Evolutionary conservation across 2,113 vertebrate genomes (phyloP).

Genomic region (Rhabdornis inornatus): DNA sequence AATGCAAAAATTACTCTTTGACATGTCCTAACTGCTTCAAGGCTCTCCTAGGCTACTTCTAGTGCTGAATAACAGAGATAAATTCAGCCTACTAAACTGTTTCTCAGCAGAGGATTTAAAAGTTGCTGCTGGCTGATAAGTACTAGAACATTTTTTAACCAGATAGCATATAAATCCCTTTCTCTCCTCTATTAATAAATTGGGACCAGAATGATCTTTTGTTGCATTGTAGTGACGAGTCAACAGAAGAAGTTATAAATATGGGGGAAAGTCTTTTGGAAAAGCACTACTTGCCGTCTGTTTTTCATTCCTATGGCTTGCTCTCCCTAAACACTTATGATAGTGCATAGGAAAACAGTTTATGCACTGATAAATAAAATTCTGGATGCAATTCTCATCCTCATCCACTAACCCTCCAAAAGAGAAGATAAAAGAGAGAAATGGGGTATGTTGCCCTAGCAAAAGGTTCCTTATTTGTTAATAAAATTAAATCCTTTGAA

Average conservation of each 20-base stretch:
- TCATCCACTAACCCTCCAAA: background rate
- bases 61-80: conserved; percentile 31
- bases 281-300: background rate
- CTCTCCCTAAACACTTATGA: background rate
- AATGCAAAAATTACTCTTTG: conserved; percentile 62
- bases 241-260: background rate
- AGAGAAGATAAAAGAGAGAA: background rate
- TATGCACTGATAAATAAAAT: background rate
- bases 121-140: conserved; percentile 23
- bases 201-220: conserved; percentile 46
- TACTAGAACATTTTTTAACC: background rate
- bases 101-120: conserved; percentile 26
- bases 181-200: background rate
- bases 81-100: background rate
- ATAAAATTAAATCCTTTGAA: background rate
- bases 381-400: background rate
- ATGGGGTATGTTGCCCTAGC: background rate
- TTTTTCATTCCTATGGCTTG: background rate
- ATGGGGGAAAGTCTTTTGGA: background rate
- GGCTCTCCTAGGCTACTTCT: conserved; percentile 36
- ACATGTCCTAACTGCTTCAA: conserved; percentile 25
- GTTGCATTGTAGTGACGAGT: background rate
- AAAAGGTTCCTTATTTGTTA: background rate
- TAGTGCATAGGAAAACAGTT: background rate
- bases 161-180: background rate